Evolutionary conservation across 1,140 invertebrate genomes (phyloP), one percentile per base, ranked within the genome.

Genomic region (Nebria ingens): DNA sequence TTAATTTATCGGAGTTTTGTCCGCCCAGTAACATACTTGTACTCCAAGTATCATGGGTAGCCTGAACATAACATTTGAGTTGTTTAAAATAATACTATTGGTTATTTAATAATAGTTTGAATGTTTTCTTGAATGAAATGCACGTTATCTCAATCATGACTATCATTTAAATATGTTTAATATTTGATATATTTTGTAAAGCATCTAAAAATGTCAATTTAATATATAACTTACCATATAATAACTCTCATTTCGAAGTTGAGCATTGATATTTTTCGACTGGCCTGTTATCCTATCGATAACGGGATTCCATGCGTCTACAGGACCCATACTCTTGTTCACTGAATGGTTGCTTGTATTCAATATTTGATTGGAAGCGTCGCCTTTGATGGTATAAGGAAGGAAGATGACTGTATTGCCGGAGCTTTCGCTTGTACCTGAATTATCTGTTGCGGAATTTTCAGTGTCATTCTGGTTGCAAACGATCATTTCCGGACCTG

Each of bases 221-320:
- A 49, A 49, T 17, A n/a, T 40, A 4, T 3, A 53, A 9, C 20
- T 85, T 21, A 84, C 84, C 69, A 86, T 82, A 61, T 90, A 93
- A 62, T 93, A 94, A 65, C 90, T 93, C 69, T 93, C 89, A 64
- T 92, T 93, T 17, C 85, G 71, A 45, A 87, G 61, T 56, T 73
- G 59, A 53, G 59, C 60, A 54, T 61, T 68, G 58, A 49, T 69
- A 59, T 72, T 76, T 58, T 72, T 75, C 40, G 78, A 76, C 60
- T 83, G 79, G 56, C 85, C 85, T 19, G 87, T 92, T 59, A 93
- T 71, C 65, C 89, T 74, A 65, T 93, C 89, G 61, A 93, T 82
- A 23, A 92, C 89, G 40, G 90, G 89, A 72, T 89, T 89, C 76
- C 81, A 71, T 1, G 67, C 69, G 38, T 70, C 63, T 62, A 71